Evolutionary conservation across 2,797 vertebrate species (phyloP), one percentile per base, ranked within the genome.

Genomic region (Malacoctenus gilli): DNA sequence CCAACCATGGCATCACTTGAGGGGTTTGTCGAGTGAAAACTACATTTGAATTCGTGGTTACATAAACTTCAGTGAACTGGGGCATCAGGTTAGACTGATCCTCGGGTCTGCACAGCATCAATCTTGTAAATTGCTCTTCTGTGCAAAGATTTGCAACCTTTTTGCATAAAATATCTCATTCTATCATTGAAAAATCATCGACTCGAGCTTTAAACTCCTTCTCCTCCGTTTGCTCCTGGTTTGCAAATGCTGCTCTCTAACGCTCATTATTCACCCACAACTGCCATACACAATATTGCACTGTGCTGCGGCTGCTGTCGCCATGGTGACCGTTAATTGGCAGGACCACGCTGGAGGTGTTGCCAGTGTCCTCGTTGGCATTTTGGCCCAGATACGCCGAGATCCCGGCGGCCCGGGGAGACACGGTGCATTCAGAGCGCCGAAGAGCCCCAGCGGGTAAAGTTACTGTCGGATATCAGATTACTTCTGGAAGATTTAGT

Each of bases 301-400:
- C 75, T 77, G 73, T 80, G 70, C 58, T 5, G 36, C 55, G 61
- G 48, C 71, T 61, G 56, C 46, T 31, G 68, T 89, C 37, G n/a
- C 77, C 55, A 76, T 79, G 80, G 89, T 34, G 46, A 82, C 72
- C 1, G 44, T 71, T 59, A 47, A 64, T 66, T 83, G 80, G 80
- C 82, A 83, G n/a, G 36, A 47, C 51, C 25, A 10, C 14, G n/a
- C n/a, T 11, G 30, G 52, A 67, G 59, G 67, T 55, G 58, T 47
- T 68, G 69, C 72, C 69, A 78, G 32, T 3, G 46, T 79, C 82
- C 70, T 74, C 21, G 23, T 55, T 72, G 74, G 61, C 57, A 61
- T 50, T 58, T 60, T 87, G 84, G 59, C 82, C 85, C 75, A 85
- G 62, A 80, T 87, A 75, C 43, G 34, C 0, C 1, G 22, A 11